Evolutionary conservation across 2,113 vertebrate species (phyloP), one percentile per base, ranked within the genome.

Genomic region (Pachyramphus minor): DNA sequence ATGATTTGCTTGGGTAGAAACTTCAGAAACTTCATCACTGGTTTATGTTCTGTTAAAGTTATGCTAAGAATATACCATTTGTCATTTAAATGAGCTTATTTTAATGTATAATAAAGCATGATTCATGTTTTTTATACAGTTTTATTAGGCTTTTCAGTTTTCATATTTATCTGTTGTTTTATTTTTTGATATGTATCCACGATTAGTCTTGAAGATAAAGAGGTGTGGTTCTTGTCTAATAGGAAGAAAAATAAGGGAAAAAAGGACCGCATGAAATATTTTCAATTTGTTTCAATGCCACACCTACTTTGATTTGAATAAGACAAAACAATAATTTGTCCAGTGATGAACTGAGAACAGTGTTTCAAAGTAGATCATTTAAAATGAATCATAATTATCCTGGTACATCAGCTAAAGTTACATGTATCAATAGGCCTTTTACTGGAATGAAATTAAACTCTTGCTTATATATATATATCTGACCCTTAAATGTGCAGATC

Each of bases 41-140:
- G 11, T 58, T 85, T 58, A 59, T 53, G 49, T 27, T 73, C n/a
- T 35, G 33, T 52, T 83, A 30, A 64, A 83, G 39, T 64, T 50
- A 33, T 27, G 16, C 71, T 60, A 92, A 92, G 56, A 89, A 83
- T 92, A 94, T 55, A 45, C 10, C 19, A 33, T 79, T 83, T 89
- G 67, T 92, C 62, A 92, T 92, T 83, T 89, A 92, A 94, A 89
- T 71, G 2, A 89, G 23, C 44, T 83, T 75, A 87, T 89, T 92
- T 71, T 71, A 89, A 75, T 84, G 66, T 66, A 71, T 66, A 67
- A 87, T 47, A 52, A 86, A 80, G 67, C 20, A 76, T 67, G 77
- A 94, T 45, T 89, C 89, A 87, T 89, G 20, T 84, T 59, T 72
- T 18, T 83, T 60, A 52, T 31, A n/a, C 15, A 71, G 27, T 50